A percentile compares a stretch with the other conserved stretches of the same genome.
These are phyloP conservation scores for Tor tambroides DNA, from an alignment of 2,113 vertebrate genomes.

Conservation along the genomic window DNA sequence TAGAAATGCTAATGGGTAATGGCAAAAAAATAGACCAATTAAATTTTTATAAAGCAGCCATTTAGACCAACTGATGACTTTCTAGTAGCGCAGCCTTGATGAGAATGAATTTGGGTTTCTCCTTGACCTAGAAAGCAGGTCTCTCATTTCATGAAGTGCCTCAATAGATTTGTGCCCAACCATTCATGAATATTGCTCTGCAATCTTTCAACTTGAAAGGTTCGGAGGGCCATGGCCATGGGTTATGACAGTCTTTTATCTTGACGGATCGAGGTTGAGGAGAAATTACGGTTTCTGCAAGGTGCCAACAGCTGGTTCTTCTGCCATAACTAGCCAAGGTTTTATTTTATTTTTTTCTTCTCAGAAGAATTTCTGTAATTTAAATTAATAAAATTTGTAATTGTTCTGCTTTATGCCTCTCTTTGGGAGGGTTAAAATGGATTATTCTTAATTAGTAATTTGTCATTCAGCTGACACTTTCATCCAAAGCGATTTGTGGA, in stretches of 20 bases:
- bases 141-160: slow-evolving; percentile 41
- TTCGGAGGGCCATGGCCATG: slow-evolving; percentile 42
- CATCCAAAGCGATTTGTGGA: neutral
- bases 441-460: neutral
- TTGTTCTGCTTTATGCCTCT: neutral
- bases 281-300: slow-evolving; percentile 29
- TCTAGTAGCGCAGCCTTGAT: slow-evolving; percentile 6
- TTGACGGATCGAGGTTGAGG: slow-evolving; percentile 41
- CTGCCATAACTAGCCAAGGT: neutral
- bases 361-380: neutral
- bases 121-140: slow-evolving; percentile 41
- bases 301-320: slow-evolving; percentile 28
- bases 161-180: slow-evolving; percentile 43
- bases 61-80: slow-evolving; percentile 19
- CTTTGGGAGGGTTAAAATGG: slow-evolving; percentile 1
- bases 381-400: neutral
- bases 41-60: slow-evolving; percentile 12
- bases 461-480: slow-evolving; percentile 14
- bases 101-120: slow-evolving; percentile 43
- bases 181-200: slow-evolving; percentile 48
- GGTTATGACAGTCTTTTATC: slow-evolving; percentile 45
- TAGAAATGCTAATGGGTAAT: neutral
- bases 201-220: slow-evolving; percentile 48
- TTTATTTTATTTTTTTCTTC: neutral
- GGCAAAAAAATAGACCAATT: slow-evolving; percentile 22